Evolutionary conservation across 53 echinoderm and acorn worm species (phyloP).

Genomic region (Arbacia lixula): DNA sequence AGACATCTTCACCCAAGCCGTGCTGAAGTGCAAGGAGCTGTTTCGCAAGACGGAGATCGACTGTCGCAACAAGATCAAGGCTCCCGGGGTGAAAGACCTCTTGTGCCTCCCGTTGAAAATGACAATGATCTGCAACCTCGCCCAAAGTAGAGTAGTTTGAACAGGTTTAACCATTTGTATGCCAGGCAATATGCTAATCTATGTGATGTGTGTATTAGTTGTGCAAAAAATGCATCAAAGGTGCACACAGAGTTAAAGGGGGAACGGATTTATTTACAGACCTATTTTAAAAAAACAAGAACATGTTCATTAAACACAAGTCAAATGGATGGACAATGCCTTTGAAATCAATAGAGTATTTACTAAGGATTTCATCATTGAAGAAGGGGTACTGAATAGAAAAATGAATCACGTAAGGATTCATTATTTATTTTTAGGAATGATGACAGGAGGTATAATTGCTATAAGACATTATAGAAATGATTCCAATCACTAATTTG

Average conservation of each 20-base stretch:
- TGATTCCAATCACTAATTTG: too few relatives aligned
- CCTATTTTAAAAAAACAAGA: background rate
- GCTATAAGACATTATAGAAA: too few relatives aligned
- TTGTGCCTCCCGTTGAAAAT: constrained; percentile 76
- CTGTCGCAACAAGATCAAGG: constrained; percentile 29
- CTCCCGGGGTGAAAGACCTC: constrained; percentile 27
- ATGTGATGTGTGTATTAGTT: too few relatives aligned
- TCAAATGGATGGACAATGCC: too few relatives aligned
- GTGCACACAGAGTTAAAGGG: too few relatives aligned
- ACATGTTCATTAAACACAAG: too few relatives aligned
- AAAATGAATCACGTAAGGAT: too few relatives aligned
- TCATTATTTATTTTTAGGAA: too few relatives aligned
- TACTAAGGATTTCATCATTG: too few relatives aligned
- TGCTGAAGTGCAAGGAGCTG: constrained; percentile 52
- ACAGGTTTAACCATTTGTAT: background rate
- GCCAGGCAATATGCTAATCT: background rate
- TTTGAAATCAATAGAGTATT: too few relatives aligned
- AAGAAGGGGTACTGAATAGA: too few relatives aligned
- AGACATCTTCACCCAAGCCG: constrained; percentile 70
- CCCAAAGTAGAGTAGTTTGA: constrained; percentile 52
- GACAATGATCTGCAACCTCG: constrained; percentile 62
- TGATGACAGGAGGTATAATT: too few relatives aligned
- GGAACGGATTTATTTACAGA: background rate
- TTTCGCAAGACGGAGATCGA: constrained; percentile 43
- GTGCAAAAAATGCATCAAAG: background rate